A percentile compares a stretch with the other conserved stretches of the same genome.
These are phyloP conservation scores for Lapara coniferarum DNA, from an alignment of 2,888 invertebrate species.

Conservation along the genomic window DNA sequence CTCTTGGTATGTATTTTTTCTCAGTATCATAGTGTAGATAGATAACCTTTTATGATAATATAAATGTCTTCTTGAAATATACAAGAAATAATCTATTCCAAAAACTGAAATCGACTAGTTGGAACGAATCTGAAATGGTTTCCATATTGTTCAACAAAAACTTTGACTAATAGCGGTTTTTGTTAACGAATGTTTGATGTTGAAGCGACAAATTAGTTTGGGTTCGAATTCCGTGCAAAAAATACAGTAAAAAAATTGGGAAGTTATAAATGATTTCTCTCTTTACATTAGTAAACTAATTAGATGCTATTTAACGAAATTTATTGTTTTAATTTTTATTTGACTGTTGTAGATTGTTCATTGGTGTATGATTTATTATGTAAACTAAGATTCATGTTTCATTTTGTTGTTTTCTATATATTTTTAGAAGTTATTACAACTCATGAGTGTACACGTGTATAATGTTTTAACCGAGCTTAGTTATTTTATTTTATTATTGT, in stretches of 20 bases:
- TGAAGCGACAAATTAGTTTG: slow-evolving; percentile 23
- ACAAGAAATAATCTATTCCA: background rate
- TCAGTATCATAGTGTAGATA: background rate
- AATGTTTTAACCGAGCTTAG: too few species aligned
- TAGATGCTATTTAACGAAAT: background rate
- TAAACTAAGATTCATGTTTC: too few species aligned
- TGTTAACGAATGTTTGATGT: slow-evolving; percentile 22
- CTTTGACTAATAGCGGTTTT: slow-evolving; percentile 24
- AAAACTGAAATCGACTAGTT: background rate
- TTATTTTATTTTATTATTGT: too few species aligned
- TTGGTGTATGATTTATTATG: too few species aligned
- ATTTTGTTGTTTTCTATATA: too few species aligned
- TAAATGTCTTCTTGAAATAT: background rate
- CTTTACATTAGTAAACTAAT: background rate
- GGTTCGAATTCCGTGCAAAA: slow-evolving; percentile 14
- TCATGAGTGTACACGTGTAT: too few species aligned
- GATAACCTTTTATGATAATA: background rate
- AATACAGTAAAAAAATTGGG: slow-evolving; percentile 3
- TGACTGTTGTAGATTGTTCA: background rate
- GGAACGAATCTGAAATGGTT: background rate
- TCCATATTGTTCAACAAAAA: slow-evolving; percentile 17
- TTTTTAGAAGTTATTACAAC: too few species aligned
- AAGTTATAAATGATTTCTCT: background rate
- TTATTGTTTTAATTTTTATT: background rate
- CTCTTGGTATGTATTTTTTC: too few species aligned